These are phyloP conservation scores for Rhynchopsitta pachyrhyncha DNA, from an alignment of 2,113 vertebrate species.

Conservation along the genomic window DNA sequence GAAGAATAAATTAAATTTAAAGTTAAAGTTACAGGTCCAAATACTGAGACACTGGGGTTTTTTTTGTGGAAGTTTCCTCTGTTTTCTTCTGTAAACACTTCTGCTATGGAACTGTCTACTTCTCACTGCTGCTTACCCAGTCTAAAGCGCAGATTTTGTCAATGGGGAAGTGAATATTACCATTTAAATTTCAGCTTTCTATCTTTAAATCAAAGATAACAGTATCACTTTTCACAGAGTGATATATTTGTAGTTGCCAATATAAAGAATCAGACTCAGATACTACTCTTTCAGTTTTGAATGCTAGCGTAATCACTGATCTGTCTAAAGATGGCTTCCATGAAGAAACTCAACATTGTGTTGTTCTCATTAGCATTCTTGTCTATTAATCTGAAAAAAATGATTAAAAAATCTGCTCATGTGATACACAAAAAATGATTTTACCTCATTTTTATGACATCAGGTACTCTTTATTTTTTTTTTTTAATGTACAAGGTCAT, in stretches of 20 bases:
- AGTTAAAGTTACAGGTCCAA: not conserved
- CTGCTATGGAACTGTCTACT: not conserved
- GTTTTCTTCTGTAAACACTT: not conserved
- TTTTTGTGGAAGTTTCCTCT: not conserved
- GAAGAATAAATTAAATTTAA: not conserved
- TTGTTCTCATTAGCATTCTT: not conserved
- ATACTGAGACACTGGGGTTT: rapidly evolving
- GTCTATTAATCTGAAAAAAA: not conserved
- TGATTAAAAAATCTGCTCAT: not conserved
- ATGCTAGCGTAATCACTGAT: not conserved
- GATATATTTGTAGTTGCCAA: not conserved
- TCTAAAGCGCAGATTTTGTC: not conserved
- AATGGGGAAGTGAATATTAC: not conserved
- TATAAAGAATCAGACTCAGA: not conserved
- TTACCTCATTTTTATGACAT: not conserved
- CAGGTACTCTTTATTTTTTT: not conserved
- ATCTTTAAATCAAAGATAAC: not conserved
- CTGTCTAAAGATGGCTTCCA: not conserved
- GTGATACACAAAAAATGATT: not conserved
- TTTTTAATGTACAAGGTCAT: not conserved
- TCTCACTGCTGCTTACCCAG: not conserved
- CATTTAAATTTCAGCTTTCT: not conserved
- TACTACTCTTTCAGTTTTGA: not conserved
- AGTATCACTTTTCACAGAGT: not conserved
- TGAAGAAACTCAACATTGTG: rapidly evolving